These are phyloP conservation scores for Oasisia sp. DNA, from an alignment of 2,888 invertebrate species.

Conservation along the genomic window DNA sequence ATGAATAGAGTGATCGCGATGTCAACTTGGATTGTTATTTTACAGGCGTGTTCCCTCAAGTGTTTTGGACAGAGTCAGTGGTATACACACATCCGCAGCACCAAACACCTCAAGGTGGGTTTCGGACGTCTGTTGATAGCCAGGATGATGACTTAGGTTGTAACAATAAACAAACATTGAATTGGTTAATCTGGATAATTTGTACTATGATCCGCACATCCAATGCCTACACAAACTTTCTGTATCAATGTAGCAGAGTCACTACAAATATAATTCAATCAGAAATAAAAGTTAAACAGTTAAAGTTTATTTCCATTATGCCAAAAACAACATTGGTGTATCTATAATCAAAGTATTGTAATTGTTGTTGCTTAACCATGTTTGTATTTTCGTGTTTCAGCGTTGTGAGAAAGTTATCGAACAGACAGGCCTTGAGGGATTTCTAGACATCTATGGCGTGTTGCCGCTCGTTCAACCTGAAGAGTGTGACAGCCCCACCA, in stretches of 20 bases:
- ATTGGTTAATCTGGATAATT: no score
- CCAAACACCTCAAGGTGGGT: not conserved
- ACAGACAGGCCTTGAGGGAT: not conserved
- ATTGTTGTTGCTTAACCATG: not conserved
- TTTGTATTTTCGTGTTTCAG: not conserved
- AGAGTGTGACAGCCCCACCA: not conserved
- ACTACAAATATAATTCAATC: no score
- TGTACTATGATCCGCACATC: no score
- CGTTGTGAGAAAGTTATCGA: not conserved
- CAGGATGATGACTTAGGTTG: no score
- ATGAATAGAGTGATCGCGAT: not conserved
- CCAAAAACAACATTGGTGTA: no score
- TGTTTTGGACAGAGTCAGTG: not conserved
- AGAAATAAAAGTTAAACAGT: no score
- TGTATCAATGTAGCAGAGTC: no score
- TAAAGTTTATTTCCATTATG: not conserved
- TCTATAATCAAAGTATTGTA: no score
- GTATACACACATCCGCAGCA: not conserved
- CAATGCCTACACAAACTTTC: no score
- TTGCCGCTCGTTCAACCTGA: not conserved
- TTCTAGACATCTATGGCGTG: not conserved
- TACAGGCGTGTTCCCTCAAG: not conserved
- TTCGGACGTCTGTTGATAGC: not conserved
- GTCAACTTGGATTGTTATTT: not conserved
- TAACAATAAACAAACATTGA: no score